Base-by-base conservation (phyloP, 2,113 vertebrate species). In the Cyprinodon brontotheroides region DNA sequence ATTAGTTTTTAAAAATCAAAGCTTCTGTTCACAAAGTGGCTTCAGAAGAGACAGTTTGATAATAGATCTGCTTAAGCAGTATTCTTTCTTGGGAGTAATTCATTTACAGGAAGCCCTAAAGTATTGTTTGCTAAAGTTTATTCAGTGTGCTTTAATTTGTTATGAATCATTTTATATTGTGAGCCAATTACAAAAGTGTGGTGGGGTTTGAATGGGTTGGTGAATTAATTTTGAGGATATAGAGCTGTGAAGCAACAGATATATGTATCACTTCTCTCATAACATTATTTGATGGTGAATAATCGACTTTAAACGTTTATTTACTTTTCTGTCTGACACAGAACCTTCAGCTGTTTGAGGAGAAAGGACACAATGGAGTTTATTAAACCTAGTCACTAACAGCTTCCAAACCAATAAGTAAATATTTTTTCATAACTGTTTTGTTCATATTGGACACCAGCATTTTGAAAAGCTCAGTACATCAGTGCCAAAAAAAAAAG, bases 91-190 rank as follows among this genome's bases (percentile, higher is more conserved):
- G 50, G 8, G 6, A 57, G 20, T n/a, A 9, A 8, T n/a, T 57
- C 50, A 45, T 57, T 5, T n/a, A 20, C 50, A 57, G 50, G 8
- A 3, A 57, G 50, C 67, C 69, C 37, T 29, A 48, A 50, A 78
- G 45, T 9, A 62, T 1, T 66, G 50, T 68, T 17, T 65, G 63
- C 75, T 48, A 72, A 48, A 40, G 67, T 50, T 37, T 22, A 76
- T 57, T 37, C 66, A 20, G 22, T 43, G 3, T 4, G n/a, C 20
- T 57, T 17, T 66, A 40, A 72, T 72, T 40, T 77, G n/a, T 41
- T 64, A 45, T 68, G 14, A n/a, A 29, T 63, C 0, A 43, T 64
- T 69, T 72, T 1, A 48, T 64, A 2, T 38, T 29, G 22, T 70
- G 45, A 20, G 8, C 37, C 41, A 10, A 1, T 29, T 9, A 41